Evolutionary conservation across 1,140 invertebrate genomes (phyloP).

Genomic region (Drosophila novamexicana): DNA sequence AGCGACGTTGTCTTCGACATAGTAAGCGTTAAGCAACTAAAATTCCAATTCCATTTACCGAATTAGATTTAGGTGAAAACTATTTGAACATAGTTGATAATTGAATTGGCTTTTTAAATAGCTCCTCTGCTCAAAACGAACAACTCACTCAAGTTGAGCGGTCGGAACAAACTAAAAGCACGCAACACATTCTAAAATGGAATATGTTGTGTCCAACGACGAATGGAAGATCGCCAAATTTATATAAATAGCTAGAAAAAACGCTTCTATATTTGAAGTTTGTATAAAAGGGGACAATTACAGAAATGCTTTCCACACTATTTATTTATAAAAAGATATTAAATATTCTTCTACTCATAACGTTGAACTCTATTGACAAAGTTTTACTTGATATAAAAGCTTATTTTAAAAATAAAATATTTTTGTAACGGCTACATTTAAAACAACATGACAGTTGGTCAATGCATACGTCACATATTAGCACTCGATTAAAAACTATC

Average conservation of each 20-base stretch:
- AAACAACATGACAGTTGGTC: not conserved
- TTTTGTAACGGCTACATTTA: conserved; percentile 4
- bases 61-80: conserved; percentile 66
- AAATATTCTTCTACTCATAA: not conserved
- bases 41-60: conserved; percentile 70
- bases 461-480: conserved; percentile 32
- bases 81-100: conserved; percentile 48
- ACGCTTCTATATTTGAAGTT: conserved; percentile 73
- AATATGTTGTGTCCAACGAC: conserved; percentile 53
- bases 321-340: conserved; percentile 3
- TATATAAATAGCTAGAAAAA: conserved; percentile 69
- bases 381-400: too few relatives aligned
- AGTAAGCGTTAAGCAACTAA: conserved; percentile 58
- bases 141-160: conserved; percentile 79
- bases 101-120: conserved; percentile 39
- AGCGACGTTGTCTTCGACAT: conserved; percentile 37
- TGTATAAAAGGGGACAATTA: conserved; percentile 31
- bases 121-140: conserved; percentile 45
- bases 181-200: conserved; percentile 69
- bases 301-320: conserved; percentile 10
- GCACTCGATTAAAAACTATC: conserved; percentile 13
- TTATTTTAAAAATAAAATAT: not conserved
- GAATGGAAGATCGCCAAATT: conserved; percentile 61
- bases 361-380: too few relatives aligned
- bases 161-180: conserved; percentile 71